Evolutionary conservation across 2,113 vertebrate species (phyloP), one percentile per base, ranked within the genome.

Genomic region (Psophia crepitans): DNA sequence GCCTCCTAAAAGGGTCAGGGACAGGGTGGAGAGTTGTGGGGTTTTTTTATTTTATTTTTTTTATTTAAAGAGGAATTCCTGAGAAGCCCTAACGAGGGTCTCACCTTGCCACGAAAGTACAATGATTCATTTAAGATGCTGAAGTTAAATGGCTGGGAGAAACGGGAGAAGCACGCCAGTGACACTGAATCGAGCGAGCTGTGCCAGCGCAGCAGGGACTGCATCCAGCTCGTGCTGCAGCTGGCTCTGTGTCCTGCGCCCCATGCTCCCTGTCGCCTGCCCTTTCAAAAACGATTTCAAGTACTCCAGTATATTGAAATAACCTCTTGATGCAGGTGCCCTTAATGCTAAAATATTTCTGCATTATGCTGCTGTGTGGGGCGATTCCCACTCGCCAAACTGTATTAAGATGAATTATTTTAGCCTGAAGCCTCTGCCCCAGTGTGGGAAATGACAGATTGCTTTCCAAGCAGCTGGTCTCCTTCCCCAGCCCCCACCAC

Each of bases 351-450:
- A 82, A 65, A 93, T 58, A 89, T 80, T 76, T 79, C 74, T 65
- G 56, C 28, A 1, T 90, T 60, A 56, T 2, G 17, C 73, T 30
- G 57, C 70, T 85, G 33, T 49, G 63, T 78, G 95, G 79, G 76
- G 96, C 86, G 91, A 39, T 78, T 69, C 71, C 77, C 28, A 6
- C 61, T 83, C 12, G 2, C 24, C 39, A 96, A 86, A 33, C 78
- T 81, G 73, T 56, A 64, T 46, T 57, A 41, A 85, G 77, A 87
- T 93, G 75, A 69, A 82, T 71, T 89, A 91, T 96, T 96, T 96
- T 30, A 91, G 33, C 58, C 54, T 24, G 73, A 53, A 71, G 39
- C 46, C 30, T 71, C 57, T 81, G 35, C 56, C 76, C 5, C 16
- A 39, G 68, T n/a, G 80, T 94, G 66, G 93, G 89, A 58, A 46